A percentile compares a stretch with the other conserved stretches of the same genome.
phyloP scores from a whole-genome alignment of 1,140 invertebrate species.

The Drosophila bifasciata region DNA sequence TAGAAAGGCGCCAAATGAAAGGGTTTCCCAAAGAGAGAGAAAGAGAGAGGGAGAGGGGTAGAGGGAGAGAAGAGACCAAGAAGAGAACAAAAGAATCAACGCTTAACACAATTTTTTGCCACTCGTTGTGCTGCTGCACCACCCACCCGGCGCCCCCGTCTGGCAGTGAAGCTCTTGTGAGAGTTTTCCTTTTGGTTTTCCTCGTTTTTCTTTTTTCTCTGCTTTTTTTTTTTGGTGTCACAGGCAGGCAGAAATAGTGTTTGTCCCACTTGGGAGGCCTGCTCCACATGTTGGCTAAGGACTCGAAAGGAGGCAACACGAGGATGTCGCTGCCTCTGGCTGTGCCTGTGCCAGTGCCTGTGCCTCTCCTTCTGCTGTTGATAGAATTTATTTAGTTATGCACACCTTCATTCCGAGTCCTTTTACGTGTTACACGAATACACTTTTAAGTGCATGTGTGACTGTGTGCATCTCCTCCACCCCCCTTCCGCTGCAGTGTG shows the following conservation, averaged over 20 bases:
- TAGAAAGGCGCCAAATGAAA: slow-evolving; percentile 73
- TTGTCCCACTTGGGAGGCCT: slow-evolving; percentile 59
- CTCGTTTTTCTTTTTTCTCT: no score
- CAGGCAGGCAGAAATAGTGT: slow-evolving; percentile 48
- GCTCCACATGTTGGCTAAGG: slow-evolving; percentile 49
- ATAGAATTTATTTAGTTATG: slow-evolving; percentile 82
- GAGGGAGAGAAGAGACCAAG: slow-evolving; percentile 34
- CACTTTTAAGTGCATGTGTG: slow-evolving; percentile 56
- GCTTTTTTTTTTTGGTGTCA: slow-evolving; percentile 28
- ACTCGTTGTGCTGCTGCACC: slow-evolving; percentile 6
- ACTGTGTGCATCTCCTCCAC: background rate
- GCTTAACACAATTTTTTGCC: slow-evolving; percentile 74
- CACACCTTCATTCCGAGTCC: slow-evolving; percentile 77
- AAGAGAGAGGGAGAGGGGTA: background rate
- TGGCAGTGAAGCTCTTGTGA: no score
- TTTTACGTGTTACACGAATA: slow-evolving; percentile 76
- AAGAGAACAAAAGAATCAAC: slow-evolving; percentile 79
- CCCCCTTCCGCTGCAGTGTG: background rate
- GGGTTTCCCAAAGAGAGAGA: slow-evolving; percentile 35
- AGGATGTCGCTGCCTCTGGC: slow-evolving; percentile 19
- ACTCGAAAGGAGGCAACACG: slow-evolving; percentile 28
- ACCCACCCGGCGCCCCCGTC: background rate
- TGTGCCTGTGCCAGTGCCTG: background rate
- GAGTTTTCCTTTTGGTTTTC: slow-evolving; percentile 14
- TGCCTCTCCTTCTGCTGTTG: slow-evolving; percentile 44